Evolutionary conservation across 2,113 vertebrate species (phyloP).

Genomic region (Caretta caretta): DNA sequence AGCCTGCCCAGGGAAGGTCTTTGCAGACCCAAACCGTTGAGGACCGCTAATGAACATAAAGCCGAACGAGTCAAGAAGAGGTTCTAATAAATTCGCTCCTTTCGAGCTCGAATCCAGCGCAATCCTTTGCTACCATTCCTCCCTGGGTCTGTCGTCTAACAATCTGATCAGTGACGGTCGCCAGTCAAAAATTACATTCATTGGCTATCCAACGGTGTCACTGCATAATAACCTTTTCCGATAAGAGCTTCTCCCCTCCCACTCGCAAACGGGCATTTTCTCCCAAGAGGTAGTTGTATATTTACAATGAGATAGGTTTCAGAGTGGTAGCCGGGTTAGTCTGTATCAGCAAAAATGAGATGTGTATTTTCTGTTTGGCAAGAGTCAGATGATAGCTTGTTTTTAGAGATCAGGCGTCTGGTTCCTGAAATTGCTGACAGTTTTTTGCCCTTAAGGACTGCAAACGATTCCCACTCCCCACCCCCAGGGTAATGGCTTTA

Average conservation of each 20-base stretch:
- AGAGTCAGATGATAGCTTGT: not conserved
- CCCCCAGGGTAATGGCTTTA: conserved; percentile 17
- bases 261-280: not conserved
- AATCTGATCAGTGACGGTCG: not conserved
- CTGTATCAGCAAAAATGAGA: not conserved
- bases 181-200: not conserved
- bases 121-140: not conserved
- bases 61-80: not conserved
- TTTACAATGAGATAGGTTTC: conserved; percentile 12
- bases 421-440: conserved; percentile 6
- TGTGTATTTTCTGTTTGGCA: conserved; percentile 30
- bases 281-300: conserved; percentile 33
- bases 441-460: conserved; percentile 46
- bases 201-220: not conserved
- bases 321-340: no score
- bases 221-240: not conserved
- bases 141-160: no score
- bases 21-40: not conserved
- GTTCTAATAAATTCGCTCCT: not conserved
- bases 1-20: not conserved
- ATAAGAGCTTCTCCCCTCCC: not conserved
- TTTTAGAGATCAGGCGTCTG: conserved; percentile 34
- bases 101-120: not conserved
- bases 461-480: not conserved
- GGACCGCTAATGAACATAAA: not conserved